Base-by-base conservation (phyloP, 2,113 vertebrate species). In the Upupa epops region DNA sequence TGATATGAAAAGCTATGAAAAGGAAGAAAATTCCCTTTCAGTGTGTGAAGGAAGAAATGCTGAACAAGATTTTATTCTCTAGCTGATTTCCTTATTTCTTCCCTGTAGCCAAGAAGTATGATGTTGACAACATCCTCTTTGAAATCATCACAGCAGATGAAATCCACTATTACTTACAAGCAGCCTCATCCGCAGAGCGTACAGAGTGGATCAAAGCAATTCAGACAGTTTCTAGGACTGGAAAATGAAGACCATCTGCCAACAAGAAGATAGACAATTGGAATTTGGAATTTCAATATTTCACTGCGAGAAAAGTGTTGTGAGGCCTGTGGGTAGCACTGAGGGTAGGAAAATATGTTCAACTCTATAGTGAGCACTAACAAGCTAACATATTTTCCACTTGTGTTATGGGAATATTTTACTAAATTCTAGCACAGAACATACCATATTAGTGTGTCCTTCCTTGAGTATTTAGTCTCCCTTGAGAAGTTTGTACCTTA, bases 141-240 rank as follows among this genome's bases (percentile, higher is more conserved):
- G 99, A 99, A 97, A 98, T 99, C 97, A 99, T 99, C 97, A 99
- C 99, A 14, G 98, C 99, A 26, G 97, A 98, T n/a, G 99, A 99
- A 88, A 96, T 96, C 49, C 99, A 99, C 86, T 99, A 98, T 82
- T 98, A 98, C 87, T 89, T 99, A 88, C 99, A 99, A 97, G 99
- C 99, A 2, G 98, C 98, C 15, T 97, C 98, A 18, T 72, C 96
- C 0, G 83, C 98, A 36, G 99, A 99, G 76, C 98, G 99, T n/a
- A 99, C 97, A 18, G 98, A 99, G 21, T 99, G 99, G 99, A 99
- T 99, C 97, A 98, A 97, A 97, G 98, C 98, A 45, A 97, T 99
- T 79, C 99, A 99, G 93, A 83, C 89, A 13, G 98, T 98, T 93
- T 96, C 98, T 49, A 98, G 98, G 96, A 98, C 97, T 54, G 98